These are phyloP conservation scores for Stictonetta naevosa DNA, from an alignment of 2,113 vertebrate species.

Conservation along the genomic window DNA sequence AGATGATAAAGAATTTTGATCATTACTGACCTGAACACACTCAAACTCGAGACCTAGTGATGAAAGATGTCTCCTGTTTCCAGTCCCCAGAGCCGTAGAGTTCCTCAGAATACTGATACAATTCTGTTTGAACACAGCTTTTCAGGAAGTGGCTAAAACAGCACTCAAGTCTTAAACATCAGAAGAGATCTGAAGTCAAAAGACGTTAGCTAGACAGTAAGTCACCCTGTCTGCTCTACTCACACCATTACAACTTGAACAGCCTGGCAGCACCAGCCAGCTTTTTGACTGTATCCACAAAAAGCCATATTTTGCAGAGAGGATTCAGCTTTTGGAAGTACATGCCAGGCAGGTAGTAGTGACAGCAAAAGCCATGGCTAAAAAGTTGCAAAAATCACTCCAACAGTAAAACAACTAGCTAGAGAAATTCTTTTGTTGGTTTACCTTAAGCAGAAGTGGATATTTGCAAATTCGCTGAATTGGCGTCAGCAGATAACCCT, in stretches of 20 bases:
- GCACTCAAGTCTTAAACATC: neutral
- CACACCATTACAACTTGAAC: neutral
- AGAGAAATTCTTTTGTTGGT: neutral
- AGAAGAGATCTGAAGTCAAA: neutral
- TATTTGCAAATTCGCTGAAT: constrained; percentile 99
- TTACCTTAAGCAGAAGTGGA: constrained; percentile 96
- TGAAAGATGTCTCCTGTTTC: neutral
- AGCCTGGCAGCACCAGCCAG: neutral
- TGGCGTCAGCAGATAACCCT: constrained; percentile 94
- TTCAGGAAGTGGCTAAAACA: neutral
- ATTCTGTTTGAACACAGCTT: neutral
- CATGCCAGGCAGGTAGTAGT: neutral
- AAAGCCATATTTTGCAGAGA: neutral
- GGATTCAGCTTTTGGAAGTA: neutral
- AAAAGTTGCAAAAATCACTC: neutral
- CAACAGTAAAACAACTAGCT: neutral
- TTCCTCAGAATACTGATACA: neutral
- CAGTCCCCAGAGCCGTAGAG: neutral
- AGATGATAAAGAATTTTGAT: constrained; percentile 2
- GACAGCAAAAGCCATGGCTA: neutral
- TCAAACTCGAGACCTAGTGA: neutral
- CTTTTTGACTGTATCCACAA: neutral
- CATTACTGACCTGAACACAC: neutral
- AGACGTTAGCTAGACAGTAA: neutral
- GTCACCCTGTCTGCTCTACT: neutral